Conservation (phyloP, 2,113 vertebrate species). For the Sprattus sprattus region DNA sequence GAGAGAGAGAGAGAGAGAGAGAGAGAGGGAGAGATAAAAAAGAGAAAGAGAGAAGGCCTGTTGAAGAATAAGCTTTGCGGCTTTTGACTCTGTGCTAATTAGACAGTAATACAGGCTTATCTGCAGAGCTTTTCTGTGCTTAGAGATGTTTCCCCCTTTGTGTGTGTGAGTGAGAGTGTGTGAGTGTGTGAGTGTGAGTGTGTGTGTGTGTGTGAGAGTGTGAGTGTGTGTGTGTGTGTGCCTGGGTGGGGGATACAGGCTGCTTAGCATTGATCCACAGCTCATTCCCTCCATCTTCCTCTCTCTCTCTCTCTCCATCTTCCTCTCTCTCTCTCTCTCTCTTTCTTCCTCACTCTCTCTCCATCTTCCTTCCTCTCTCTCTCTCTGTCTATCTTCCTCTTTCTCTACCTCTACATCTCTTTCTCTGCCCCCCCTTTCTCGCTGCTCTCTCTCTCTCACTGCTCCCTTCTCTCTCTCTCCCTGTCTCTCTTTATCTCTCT, state of each 20-base stretch:
- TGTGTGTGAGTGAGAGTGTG: slow-evolving; percentile 6
- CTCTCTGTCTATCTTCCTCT: neutral
- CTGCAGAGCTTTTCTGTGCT: slow-evolving; percentile 38
- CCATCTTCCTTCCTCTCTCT: neutral
- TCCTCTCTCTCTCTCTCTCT: neutral
- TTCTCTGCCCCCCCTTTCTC: no score
- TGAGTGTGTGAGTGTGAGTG: slow-evolving; percentile 21
- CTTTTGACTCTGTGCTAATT: neutral
- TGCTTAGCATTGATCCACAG: slow-evolving; percentile 21
- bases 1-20: neutral
- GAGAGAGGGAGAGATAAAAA: neutral
- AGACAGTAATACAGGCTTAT: slow-evolving; percentile 4
- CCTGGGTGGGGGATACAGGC: slow-evolving; percentile 28
- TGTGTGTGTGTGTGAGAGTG: slow-evolving; percentile 24
- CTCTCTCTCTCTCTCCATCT: neutral
- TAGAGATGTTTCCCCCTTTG: slow-evolving; percentile 34
- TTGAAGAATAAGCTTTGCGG: neutral
- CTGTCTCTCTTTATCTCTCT: neutral
- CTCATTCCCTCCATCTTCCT: neutral
- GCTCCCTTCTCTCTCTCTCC: slow-evolving; percentile 10
- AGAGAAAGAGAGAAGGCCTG: neutral
- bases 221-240: slow-evolving; percentile 9
- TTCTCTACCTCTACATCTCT: neutral
- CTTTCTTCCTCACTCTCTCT: neutral
- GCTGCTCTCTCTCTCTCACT: no score